Conservation (phyloP, 2,113 vertebrate genomes). For the Cnemophilus loriae region DNA sequence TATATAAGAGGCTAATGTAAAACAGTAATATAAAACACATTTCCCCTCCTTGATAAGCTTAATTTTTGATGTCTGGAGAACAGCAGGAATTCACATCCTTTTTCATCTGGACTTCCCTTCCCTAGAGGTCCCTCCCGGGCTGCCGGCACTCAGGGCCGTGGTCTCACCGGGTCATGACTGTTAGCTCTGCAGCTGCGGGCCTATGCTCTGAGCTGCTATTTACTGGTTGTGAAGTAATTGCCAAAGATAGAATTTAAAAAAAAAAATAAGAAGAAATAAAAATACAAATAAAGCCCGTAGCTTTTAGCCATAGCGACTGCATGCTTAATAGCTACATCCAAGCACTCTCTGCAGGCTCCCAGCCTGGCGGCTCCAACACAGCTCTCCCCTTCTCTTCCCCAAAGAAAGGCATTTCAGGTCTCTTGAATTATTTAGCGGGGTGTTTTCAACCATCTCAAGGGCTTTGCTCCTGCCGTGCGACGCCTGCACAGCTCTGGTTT, state of each 20-base stretch:
- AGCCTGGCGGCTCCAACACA: neutral
- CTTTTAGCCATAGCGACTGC: neutral
- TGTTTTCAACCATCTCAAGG: neutral
- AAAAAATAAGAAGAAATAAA: neutral
- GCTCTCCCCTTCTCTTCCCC: neutral
- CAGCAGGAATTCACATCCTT: neutral
- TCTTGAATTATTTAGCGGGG: constrained; percentile 32
- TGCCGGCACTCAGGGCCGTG: neutral
- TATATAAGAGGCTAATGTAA: neutral
- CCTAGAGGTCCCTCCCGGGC: neutral
- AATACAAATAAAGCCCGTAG: neutral
- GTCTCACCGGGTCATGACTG: neutral
- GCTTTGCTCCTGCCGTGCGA: neutral
- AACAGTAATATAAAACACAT: neutral
- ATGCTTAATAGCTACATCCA: neutral
- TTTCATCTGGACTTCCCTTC: neutral
- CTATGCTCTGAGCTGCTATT: neutral
- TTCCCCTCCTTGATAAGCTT: neutral
- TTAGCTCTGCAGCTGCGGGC: neutral
- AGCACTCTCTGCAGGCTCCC: neutral
- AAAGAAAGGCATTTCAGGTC: constrained; percentile 51
- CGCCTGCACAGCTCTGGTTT: neutral
- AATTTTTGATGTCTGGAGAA: neutral
- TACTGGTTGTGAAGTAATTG: neutral
- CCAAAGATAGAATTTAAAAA: neutral